A percentile compares a stretch with the other conserved stretches of the same genome.
phyloP scores from a whole-genome alignment of 2,888 invertebrate genomes.

The Phyto melanocephala region DNA sequence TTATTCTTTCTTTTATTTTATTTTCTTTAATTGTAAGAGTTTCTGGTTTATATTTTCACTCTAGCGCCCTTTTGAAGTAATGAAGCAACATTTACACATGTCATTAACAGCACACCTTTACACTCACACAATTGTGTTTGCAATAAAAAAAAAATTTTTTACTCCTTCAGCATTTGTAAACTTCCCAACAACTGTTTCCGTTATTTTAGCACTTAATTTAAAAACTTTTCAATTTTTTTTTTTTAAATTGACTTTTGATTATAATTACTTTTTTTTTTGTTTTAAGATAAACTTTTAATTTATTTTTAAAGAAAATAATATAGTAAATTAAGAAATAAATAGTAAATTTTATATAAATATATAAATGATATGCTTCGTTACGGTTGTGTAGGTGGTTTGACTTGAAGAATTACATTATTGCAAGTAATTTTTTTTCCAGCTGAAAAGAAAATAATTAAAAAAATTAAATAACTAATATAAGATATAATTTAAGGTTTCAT shows the following conservation, averaged over 20 bases:
- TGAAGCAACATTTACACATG: neutral
- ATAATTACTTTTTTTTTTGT: neutral
- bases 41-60: neutral
- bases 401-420: constrained; percentile 3
- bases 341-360: neutral
- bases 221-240: neutral
- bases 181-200: constrained; percentile 43
- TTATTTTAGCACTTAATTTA: neutral
- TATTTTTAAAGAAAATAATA: neutral
- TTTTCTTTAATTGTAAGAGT: neutral
- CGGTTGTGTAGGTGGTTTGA: neutral
- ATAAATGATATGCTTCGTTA: constrained; percentile 50
- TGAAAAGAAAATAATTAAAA: constrained; percentile 17
- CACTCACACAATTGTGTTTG: neutral
- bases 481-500: too few relatives aligned
- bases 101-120: constrained; percentile 8
- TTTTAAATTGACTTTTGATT: neutral
- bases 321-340: neutral
- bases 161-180: neutral
- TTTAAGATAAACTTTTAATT: neutral
- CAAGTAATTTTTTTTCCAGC: constrained; percentile 26
- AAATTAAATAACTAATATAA: neutral
- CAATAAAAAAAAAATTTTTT: neutral
- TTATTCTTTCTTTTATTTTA: neutral
- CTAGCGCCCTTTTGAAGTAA: neutral